Percentiles rank a stretch among this genome's conserved stretches.
Evolutionary conservation across 2,888 invertebrate species (phyloP).

Genomic region (Lumbricus terrestris): DNA sequence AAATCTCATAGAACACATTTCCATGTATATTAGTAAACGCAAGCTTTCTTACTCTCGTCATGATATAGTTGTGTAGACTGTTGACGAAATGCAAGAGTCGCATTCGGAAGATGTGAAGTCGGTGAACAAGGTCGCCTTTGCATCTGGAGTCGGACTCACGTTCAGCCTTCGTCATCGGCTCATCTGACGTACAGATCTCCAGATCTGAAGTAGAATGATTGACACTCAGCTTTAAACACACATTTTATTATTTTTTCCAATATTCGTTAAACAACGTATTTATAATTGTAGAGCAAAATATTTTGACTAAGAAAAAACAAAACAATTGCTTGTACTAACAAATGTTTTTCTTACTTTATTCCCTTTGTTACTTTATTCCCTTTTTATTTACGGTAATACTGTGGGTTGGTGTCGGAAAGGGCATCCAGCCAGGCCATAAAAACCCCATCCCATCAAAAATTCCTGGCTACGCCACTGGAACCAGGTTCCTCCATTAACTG

Average conservation of each 20-base stretch:
- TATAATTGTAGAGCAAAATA: neutral
- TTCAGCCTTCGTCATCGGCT: neutral
- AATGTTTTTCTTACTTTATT: too few relatives aligned
- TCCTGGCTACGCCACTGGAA: too few relatives aligned
- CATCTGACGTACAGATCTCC: neutral
- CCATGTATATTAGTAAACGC: too few relatives aligned
- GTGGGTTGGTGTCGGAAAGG: too few relatives aligned
- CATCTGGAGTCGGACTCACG: neutral
- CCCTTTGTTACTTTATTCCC: too few relatives aligned
- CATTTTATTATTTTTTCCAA: neutral
- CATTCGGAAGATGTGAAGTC: slow-evolving; percentile 56
- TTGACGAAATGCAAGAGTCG: slow-evolving; percentile 58
- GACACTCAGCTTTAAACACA: neutral
- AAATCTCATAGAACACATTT: neutral
- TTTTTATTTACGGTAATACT: too few relatives aligned
- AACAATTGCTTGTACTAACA: too few relatives aligned
- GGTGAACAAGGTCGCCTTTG: slow-evolving; percentile 34
- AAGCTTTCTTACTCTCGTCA: slow-evolving; percentile 52
- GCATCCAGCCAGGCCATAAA: too few relatives aligned
- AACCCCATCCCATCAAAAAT: too few relatives aligned
- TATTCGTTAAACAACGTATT: neutral
- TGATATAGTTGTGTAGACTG: slow-evolving; percentile 58
- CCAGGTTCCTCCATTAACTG: too few relatives aligned
- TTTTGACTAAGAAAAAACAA: neutral
- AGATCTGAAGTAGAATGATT: slow-evolving; percentile 8